A percentile compares a stretch with the other conserved stretches of the same genome.
Conservation (phyloP, 2,888 invertebrate genomes). For the Atethmia centrago region DNA sequence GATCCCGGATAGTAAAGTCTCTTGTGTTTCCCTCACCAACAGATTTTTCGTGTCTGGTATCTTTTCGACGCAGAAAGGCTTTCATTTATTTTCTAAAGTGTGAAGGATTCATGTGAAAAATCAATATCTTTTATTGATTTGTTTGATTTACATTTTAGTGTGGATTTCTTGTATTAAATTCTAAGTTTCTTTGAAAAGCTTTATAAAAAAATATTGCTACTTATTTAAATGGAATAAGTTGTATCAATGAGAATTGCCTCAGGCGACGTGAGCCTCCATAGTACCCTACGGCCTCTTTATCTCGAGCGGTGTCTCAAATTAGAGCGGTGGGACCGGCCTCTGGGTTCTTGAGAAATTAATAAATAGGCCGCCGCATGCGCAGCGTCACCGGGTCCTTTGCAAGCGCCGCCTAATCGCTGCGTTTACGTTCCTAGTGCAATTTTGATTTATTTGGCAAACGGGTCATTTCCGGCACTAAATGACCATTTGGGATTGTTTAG, state of each 20-base stretch:
- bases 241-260: conserved; percentile 21
- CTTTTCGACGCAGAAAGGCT: conserved; percentile 1
- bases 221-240: conserved; percentile 16
- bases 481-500: conserved; percentile 75
- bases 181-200: neutral
- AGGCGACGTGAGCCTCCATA: conserved; percentile 26
- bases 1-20: conserved; percentile 20
- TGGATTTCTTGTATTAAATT: conserved; percentile 1
- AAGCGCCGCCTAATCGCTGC: conserved; percentile 76
- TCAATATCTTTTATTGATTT: conserved; percentile 3
- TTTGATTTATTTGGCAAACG: conserved; percentile 88
- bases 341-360: conserved; percentile 78
- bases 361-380: conserved; percentile 73
- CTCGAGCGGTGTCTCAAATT: conserved; percentile 67
- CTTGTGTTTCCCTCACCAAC: conserved; percentile 2
- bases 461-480: conserved; percentile 87
- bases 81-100: neutral
- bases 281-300: conserved; percentile 28
- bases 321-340: conserved; percentile 72
- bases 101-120: neutral
- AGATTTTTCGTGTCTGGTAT: conserved; percentile 2
- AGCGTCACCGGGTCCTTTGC: conserved; percentile 77
- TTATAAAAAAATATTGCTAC: neutral
- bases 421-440: conserved; percentile 81
- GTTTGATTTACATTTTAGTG: neutral